Evolutionary conservation across 2,888 invertebrate species (phyloP).

Genomic region (Linyphia triangularis): DNA sequence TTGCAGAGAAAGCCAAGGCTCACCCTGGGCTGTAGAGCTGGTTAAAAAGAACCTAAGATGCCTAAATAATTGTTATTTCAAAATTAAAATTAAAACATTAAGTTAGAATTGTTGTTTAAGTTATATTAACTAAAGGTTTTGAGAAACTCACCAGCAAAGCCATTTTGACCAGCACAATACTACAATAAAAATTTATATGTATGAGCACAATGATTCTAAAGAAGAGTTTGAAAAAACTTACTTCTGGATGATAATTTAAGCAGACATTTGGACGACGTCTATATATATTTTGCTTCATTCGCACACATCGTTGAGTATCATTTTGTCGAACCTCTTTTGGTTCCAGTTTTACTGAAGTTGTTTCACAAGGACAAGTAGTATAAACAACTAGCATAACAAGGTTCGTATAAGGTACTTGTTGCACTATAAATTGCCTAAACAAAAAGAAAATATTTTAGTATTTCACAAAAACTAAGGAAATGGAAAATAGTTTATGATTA

Average conservation of each 20-base stretch:
- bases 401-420: constrained; percentile 77
- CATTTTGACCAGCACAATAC: too few relatives aligned
- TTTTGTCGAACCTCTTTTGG: constrained; percentile 75
- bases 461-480: neutral
- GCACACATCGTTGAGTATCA: constrained; percentile 69
- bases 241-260: constrained; percentile 77
- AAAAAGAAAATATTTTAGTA: constrained; percentile 22
- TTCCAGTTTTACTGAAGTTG: constrained; percentile 73
- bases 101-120: too few relatives aligned
- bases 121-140: too few relatives aligned
- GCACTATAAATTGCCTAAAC: constrained; percentile 76
- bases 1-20: too few relatives aligned
- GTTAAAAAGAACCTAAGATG: too few relatives aligned
- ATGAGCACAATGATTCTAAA: too few relatives aligned
- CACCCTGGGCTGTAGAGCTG: too few relatives aligned
- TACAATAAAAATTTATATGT: too few relatives aligned
- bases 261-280: constrained; percentile 76
- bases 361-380: constrained; percentile 76
- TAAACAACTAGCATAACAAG: constrained; percentile 76
- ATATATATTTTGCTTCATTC: constrained; percentile 75
- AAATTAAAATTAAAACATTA: too few relatives aligned
- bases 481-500: neutral
- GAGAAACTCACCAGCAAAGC: too few relatives aligned
- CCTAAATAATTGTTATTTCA: too few relatives aligned
- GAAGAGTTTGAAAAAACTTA: constrained; percentile 67